These are phyloP conservation scores for Gisinianus flammeolus DNA, from an alignment of 2,888 invertebrate genomes.

Conservation along the genomic window DNA sequence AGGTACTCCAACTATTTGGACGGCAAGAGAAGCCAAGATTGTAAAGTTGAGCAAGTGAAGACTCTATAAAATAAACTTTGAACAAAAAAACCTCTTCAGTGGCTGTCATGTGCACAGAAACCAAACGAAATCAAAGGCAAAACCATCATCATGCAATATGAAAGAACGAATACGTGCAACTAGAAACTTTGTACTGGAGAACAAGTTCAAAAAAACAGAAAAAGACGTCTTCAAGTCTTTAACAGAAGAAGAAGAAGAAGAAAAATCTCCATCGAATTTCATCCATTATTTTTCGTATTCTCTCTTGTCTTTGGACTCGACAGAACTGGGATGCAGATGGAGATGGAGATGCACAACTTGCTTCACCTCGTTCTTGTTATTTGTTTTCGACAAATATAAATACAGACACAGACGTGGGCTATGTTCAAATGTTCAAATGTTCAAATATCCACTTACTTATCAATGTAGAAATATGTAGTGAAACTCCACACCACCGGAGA, in stretches of 20 bases:
- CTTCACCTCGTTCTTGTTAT: neutral
- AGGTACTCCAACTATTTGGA: too few species aligned
- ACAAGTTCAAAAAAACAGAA: neutral
- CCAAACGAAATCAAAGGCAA: too few species aligned
- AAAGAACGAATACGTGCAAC: too few species aligned
- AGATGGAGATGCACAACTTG: too few species aligned
- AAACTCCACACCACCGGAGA: neutral
- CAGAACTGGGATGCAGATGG: neutral
- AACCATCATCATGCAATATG: too few species aligned
- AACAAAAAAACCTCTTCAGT: constrained; percentile 18
- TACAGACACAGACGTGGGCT: neutral
- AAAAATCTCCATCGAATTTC: neutral
- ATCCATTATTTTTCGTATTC: neutral
- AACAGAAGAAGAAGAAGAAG: neutral
- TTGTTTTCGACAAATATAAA: neutral
- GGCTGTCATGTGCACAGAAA: constrained; percentile 23
- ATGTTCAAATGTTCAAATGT: too few species aligned
- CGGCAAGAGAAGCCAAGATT: neutral
- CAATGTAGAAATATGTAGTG: neutral
- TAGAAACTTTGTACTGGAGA: too few species aligned
- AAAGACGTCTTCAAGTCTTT: neutral
- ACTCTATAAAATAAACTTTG: constrained; percentile 13
- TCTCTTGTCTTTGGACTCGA: neutral
- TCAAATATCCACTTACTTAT: neutral
- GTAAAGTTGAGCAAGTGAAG: constrained; percentile 6